Conservation (phyloP, 1,140 invertebrate genomes). For the Octopus bimaculoides region DNA sequence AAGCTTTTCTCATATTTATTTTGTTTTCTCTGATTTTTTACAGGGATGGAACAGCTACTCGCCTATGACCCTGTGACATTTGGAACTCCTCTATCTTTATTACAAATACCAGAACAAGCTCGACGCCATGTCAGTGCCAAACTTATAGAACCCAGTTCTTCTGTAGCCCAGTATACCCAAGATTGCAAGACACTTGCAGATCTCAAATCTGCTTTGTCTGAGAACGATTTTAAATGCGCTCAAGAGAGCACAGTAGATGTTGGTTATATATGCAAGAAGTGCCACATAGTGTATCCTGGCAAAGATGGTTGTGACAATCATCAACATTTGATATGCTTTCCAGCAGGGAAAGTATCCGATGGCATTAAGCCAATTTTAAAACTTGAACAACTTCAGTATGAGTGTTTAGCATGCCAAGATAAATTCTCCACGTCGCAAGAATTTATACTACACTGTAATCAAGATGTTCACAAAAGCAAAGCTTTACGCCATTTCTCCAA, state of each 20-base stretch:
- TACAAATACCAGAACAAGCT: conserved; percentile 59
- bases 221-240: conserved; percentile 45
- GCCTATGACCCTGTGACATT: conserved; percentile 57
- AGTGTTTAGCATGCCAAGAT: conserved; percentile 68
- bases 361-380: conserved; percentile 52
- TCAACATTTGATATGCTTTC: conserved; percentile 67
- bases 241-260: conserved; percentile 72
- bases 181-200: conserved; percentile 57
- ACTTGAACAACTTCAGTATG: conserved; percentile 64
- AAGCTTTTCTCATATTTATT: conserved; percentile 1
- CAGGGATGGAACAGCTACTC: conserved; percentile 50
- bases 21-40: conserved; percentile 19
- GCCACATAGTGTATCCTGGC: conserved; percentile 76
- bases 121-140: conserved; percentile 59
- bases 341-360: conserved; percentile 61
- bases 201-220: conserved; percentile 45
- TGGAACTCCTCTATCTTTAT: conserved; percentile 59
- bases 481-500: conserved; percentile 26
- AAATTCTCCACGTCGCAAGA: conserved; percentile 60
- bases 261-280: conserved; percentile 82
- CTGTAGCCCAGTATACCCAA: conserved; percentile 58
- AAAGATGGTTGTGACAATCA: conserved; percentile 72
- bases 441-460: conserved; percentile 69
- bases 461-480: conserved; percentile 53
- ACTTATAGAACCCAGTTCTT: conserved; percentile 54